These are phyloP conservation scores for Erythrolamprus reginae DNA, from an alignment of 2,113 vertebrate genomes.

Conservation along the genomic window DNA sequence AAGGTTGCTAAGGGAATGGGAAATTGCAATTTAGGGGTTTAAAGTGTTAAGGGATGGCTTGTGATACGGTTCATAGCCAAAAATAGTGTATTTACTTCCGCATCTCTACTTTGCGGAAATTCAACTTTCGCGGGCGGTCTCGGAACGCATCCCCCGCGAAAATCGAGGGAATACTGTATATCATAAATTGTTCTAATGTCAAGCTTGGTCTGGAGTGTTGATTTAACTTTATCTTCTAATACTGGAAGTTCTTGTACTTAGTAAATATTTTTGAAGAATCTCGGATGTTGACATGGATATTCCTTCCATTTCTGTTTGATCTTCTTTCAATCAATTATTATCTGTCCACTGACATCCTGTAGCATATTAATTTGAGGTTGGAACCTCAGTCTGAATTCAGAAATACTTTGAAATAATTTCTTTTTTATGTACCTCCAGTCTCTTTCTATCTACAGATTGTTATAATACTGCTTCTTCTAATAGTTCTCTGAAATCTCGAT, in stretches of 20 bases:
- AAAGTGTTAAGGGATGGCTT: too few species aligned
- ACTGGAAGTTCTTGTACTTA: neutral
- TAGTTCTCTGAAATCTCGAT: neutral
- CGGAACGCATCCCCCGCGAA: too few species aligned
- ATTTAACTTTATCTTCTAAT: neutral
- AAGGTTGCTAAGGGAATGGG: too few species aligned
- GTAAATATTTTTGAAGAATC: neutral
- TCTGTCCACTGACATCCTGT: neutral
- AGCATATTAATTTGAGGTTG: neutral
- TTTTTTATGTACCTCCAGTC: neutral
- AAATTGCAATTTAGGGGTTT: too few species aligned
- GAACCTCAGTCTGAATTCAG: neutral
- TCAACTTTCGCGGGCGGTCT: too few species aligned
- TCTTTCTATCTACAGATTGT: neutral
- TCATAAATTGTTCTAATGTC: neutral
- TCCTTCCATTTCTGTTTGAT: neutral
- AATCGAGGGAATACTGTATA: too few species aligned
- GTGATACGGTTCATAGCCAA: too few species aligned
- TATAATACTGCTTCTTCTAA: neutral
- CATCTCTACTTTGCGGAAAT: too few species aligned
- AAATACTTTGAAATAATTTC: neutral
- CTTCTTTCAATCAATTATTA: neutral
- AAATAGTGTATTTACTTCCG: too few species aligned
- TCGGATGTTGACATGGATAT: neutral
- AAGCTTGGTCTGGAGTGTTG: neutral